A percentile compares a stretch with the other conserved stretches of the same genome.
These are phyloP conservation scores for Tichodroma muraria DNA, from an alignment of 2,113 vertebrate genomes.

Conservation along the genomic window DNA sequence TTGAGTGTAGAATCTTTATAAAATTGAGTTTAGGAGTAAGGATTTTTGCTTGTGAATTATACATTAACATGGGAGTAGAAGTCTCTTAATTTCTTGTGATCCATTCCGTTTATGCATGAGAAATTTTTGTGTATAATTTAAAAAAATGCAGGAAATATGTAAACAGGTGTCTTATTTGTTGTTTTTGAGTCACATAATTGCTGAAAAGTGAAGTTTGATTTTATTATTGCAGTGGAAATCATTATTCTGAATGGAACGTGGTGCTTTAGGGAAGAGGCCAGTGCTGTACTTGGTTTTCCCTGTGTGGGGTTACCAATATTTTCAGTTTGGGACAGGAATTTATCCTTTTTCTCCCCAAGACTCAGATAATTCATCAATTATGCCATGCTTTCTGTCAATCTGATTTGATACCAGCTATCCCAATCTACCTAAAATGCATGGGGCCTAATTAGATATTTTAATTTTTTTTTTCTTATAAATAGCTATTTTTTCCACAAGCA, in stretches of 20 bases:
- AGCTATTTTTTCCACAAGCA: background rate
- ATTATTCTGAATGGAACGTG: rapidly evolving
- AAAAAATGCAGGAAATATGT: background rate
- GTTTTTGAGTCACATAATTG: background rate
- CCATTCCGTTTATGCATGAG: background rate
- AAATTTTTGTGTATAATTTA: background rate
- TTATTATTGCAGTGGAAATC: background rate
- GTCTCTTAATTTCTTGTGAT: background rate
- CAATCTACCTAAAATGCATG: background rate
- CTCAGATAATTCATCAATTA: background rate
- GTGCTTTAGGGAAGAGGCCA: background rate
- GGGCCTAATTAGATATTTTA: background rate
- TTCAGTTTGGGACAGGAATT: background rate
- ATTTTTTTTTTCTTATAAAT: background rate
- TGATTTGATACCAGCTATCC: background rate
- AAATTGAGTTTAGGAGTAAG: background rate
- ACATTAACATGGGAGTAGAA: too few species aligned
- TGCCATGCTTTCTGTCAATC: background rate
- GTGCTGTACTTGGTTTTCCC: background rate
- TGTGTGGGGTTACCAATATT: background rate
- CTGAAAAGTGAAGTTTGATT: background rate
- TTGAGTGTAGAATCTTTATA: background rate
- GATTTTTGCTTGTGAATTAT: background rate
- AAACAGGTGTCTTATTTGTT: background rate
- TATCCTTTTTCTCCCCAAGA: background rate